These are phyloP conservation scores for Arctia plantaginis DNA, from an alignment of 2,888 invertebrate species.

Conservation along the genomic window DNA sequence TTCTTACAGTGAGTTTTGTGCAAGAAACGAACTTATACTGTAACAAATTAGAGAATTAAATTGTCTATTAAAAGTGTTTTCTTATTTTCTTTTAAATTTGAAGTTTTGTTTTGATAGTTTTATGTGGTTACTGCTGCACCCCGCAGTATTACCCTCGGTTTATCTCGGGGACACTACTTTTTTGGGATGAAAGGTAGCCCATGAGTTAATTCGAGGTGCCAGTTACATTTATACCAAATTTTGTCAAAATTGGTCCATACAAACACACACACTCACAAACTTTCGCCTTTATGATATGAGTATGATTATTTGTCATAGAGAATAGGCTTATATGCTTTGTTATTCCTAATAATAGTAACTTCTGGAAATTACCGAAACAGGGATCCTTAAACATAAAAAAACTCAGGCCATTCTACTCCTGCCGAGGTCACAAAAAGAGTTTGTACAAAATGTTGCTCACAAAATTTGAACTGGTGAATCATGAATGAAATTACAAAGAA, in stretches of 20 bases:
- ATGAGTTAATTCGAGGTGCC: no score
- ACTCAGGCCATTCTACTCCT: neutral
- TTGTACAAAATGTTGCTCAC: neutral
- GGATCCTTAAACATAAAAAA: neutral
- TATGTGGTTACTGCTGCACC: no score
- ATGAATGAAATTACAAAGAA: slow-evolving; percentile 17
- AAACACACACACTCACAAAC: no score
- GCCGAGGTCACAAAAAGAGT: neutral
- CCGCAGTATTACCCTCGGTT: no score
- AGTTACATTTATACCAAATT: no score
- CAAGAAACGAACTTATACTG: neutral
- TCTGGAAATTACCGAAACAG: neutral
- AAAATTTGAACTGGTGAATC: neutral
- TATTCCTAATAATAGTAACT: neutral
- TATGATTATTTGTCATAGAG: neutral
- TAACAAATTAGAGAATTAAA: neutral
- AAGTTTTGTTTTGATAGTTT: no score
- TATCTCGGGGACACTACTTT: no score
- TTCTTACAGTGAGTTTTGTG: neutral
- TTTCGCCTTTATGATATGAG: no score
- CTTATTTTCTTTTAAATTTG: no score
- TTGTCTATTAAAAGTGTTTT: neutral
- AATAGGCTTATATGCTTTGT: neutral
- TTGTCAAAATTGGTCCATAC: no score
- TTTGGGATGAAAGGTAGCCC: no score